Percentiles rank a stretch among this genome's conserved stretches.
Conservation (phyloP, 1,140 invertebrate species). For the Rhizoglyphus robini region DNA sequence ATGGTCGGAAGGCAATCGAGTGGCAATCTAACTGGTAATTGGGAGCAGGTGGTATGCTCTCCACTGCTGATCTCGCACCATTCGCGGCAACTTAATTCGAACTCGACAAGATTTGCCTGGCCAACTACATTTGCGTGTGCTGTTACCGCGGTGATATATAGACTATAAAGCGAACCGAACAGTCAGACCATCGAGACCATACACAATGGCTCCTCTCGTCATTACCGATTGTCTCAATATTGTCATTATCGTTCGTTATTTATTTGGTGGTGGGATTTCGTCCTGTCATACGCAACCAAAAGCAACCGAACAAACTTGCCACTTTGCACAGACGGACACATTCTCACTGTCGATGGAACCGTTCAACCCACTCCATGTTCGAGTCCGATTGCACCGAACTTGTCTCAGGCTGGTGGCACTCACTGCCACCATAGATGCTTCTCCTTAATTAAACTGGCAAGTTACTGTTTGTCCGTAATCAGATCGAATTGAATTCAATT, state of each 20-base stretch:
- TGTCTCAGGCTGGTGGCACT: neutral
- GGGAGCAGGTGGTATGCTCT: slow-evolving; percentile 9
- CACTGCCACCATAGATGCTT: too few relatives aligned
- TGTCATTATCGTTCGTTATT: slow-evolving; percentile 15
- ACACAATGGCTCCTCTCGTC: slow-evolving; percentile 2
- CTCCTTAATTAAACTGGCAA: too few relatives aligned
- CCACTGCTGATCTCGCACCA: neutral
- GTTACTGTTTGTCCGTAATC: too few relatives aligned
- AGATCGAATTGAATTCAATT: too few relatives aligned
- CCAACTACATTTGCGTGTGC: too few relatives aligned
- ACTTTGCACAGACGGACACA: slow-evolving; percentile 3
- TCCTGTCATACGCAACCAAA: neutral
- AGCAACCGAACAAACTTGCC: slow-evolving; percentile 1
- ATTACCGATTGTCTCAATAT: slow-evolving; percentile 14
- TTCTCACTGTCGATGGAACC: neutral
- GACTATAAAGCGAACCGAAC: neutral
- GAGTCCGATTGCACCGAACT: neutral
- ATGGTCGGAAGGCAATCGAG: neutral
- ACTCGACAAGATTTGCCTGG: too few relatives aligned
- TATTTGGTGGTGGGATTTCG: neutral
- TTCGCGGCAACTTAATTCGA: neutral
- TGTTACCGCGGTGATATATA: too few relatives aligned
- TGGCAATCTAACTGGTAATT: neutral
- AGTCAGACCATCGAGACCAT: neutral
- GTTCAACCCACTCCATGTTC: slow-evolving; percentile 12